Conservation (phyloP, 2,113 vertebrate species). For the Neoarius graeffei region DNA sequence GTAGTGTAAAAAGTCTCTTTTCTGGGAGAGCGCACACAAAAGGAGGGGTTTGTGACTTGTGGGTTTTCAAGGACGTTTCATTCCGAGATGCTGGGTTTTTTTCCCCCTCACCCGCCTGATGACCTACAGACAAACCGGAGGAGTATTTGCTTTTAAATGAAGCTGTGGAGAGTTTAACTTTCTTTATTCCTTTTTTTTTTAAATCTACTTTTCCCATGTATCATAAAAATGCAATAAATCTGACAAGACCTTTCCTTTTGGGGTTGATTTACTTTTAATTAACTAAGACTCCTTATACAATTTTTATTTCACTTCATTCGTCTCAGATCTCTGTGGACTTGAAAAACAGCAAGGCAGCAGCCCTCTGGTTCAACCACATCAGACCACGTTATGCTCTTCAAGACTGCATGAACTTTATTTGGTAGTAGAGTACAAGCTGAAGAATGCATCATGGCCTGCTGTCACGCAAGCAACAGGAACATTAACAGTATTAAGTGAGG, state of each 20-base stretch:
- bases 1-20: slow-evolving; percentile 1
- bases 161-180: neutral
- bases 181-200: neutral
- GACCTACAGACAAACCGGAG: neutral
- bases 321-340: neutral
- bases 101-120: neutral
- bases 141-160: neutral
- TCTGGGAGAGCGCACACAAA: slow-evolving; percentile 4
- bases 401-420: neutral
- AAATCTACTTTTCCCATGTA: neutral
- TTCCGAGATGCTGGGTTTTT: neutral
- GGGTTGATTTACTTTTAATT: slow-evolving; percentile 5
- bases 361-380: neutral
- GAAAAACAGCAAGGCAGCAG: neutral
- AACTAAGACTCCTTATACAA: neutral
- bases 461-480: neutral
- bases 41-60: neutral
- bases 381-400: neutral
- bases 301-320: neutral
- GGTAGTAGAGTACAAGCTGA: neutral
- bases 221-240: neutral
- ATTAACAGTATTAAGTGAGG: neutral
- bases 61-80: neutral
- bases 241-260: neutral
- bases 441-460: neutral